Percentiles rank a stretch among this genome's conserved stretches.
phyloP scores from a whole-genome alignment of 2,797 vertebrate species.

The Falco cherrug region DNA sequence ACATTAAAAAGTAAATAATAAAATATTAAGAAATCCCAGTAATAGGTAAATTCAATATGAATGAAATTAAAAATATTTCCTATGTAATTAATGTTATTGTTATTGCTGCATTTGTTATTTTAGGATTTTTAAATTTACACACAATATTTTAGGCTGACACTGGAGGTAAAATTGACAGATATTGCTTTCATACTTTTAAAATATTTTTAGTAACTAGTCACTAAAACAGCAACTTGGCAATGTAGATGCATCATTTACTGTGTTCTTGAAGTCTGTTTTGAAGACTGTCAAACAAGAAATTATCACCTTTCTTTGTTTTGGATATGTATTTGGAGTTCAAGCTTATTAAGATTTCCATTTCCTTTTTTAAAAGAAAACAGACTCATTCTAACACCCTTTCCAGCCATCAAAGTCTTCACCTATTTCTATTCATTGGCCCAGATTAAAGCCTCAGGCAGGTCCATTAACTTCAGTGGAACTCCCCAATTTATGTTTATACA shows the following conservation, averaged over 20 bases:
- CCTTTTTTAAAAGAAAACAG: not conserved
- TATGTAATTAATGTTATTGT: not conserved
- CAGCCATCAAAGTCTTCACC: not conserved
- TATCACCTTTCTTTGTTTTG: not conserved
- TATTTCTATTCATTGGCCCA: not conserved
- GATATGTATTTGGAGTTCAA: not conserved
- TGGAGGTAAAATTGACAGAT: not conserved
- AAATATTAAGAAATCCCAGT: accelerated
- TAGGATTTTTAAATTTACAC: not conserved
- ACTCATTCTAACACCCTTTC: not conserved
- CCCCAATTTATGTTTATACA: not conserved
- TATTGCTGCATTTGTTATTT: not conserved
- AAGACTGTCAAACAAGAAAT: not conserved
- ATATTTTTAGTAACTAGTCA: not conserved
- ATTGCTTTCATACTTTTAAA: not conserved
- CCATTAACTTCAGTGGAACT: not conserved
- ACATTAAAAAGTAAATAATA: no score
- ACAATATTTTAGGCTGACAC: not conserved
- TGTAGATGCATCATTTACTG: not conserved
- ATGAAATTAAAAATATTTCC: not conserved
- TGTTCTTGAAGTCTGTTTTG: not conserved
- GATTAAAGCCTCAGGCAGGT: not conserved
- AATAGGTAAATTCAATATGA: not conserved
- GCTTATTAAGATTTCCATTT: not conserved
- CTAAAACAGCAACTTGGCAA: not conserved